Conservation (phyloP, 2,888 invertebrate species). For the Drosophila niveifrons region DNA sequence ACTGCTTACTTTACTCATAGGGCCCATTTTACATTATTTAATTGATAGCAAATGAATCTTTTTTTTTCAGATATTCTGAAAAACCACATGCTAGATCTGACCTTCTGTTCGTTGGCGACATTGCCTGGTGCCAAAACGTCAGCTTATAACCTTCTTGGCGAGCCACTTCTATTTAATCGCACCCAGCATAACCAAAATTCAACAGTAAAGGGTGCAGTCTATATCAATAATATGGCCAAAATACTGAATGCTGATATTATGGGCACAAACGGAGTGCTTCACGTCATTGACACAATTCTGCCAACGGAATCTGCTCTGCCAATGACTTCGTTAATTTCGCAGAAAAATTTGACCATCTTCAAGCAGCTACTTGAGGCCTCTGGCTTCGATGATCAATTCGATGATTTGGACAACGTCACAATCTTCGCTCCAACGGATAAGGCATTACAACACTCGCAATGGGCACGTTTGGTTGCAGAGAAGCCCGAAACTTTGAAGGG, state of each 20-base stretch:
- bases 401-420: constrained; percentile 87
- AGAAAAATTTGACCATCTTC: constrained; percentile 88
- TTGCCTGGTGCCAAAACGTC: constrained; percentile 85
- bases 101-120: constrained; percentile 89
- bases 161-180: constrained; percentile 83
- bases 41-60: not conserved
- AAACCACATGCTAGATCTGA: constrained; percentile 89
- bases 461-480: constrained; percentile 82
- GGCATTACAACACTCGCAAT: constrained; percentile 87
- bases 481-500: constrained; percentile 83
- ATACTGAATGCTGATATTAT: constrained; percentile 88
- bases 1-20: too few species aligned
- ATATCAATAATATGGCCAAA: constrained; percentile 87
- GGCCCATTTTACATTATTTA: not conserved
- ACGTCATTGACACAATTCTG: constrained; percentile 89
- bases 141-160: constrained; percentile 84
- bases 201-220: constrained; percentile 81
- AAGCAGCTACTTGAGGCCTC: constrained; percentile 87
- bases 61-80: constrained; percentile 87
- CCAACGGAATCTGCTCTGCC: constrained; percentile 87
- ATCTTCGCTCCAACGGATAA: constrained; percentile 89
- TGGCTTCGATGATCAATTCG: constrained; percentile 86
- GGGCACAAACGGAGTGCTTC: constrained; percentile 91
- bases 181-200: constrained; percentile 86
- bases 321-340: constrained; percentile 86